Evolutionary conservation across 2,888 invertebrate genomes (phyloP), one percentile per base, ranked within the genome.

Genomic region (Antitype chi): DNA sequence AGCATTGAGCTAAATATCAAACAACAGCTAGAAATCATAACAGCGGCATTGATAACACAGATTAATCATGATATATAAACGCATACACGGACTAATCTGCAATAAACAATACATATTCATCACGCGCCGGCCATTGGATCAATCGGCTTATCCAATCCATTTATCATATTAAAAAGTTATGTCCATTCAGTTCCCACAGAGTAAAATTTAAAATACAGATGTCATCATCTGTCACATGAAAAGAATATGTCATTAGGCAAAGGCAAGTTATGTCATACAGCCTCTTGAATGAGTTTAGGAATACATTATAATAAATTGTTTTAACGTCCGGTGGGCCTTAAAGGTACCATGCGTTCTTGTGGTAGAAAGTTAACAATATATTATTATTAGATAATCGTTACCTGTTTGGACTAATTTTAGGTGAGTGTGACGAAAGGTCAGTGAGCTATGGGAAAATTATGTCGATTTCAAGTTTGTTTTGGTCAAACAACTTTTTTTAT

Each of bases 281-380:
- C 53, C 49, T 68, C 17, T 73, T 71, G 59, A 84, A 86, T 86
- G 70, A 68, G 60, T 78, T 84, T 70, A 74, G 55, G 80, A 87
- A 80, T 86, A 79, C 20, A 85, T 86, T 85, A 76, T 60, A 78
- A 81, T 87, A 87, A 84, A 84, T 82, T 84, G 28, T 63, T 69
- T 3, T 15, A 63, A 38, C 11, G 57, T 68, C 73, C 68, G 70
- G 69, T 80, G 60, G 52, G 63, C 55, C 57, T 23, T 52, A 28
- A 2, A n/a, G 52, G 13, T 38, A 60, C 47, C 55, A 63, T 62
- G 67, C 52, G 72, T 79, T 81, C 49, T 78, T 15, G 7, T 38
- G 15, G 59, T 84, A 87, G 88, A 87, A 87, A 87, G 88, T 86
- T 86, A 63, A 69, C 66, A 82, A 78, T 76, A 76, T 76, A 64